Base-by-base conservation (phyloP, 2,113 vertebrate genomes). In the Nothobranchius kuhntae region DNA sequence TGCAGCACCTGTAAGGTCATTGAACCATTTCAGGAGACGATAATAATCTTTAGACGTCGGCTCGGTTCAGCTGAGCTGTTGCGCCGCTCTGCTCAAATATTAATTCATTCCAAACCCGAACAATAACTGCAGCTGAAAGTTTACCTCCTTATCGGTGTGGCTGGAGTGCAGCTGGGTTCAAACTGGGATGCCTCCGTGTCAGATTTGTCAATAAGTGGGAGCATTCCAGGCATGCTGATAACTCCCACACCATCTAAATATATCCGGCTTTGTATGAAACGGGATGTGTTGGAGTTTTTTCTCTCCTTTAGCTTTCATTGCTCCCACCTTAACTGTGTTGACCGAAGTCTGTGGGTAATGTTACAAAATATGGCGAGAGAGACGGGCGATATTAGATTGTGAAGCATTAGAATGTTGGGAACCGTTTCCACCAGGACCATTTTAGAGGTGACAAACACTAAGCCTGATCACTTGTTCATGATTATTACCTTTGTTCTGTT, bases 61-160 rank as follows among this genome's bases (percentile, higher is more conserved):
- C 52, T 54, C 6, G 2, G 40, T 38, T 60, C 45, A 50, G 69
- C 50, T 63, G 17, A 57, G 38, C 59, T 54, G 6, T 55, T 26
- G 52, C 4, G n/a, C 51, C 56, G 63, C 58, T 14, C 65, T 70
- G 51, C 53, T 82, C 46, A 72, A 87, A 83, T 72, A 81, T 85
- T 68, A 72, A 82, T 73, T 53, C 45, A 73, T 73, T 82, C 68
- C 67, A 61, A 51, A 59, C 46, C 53, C 45, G 44, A 79, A 69
- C 54, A 71, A 44, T 65, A 74, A 55, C 60, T 62, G n/a, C 38
- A n/a, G 72, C 58, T 53, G 21, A 80, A 68, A 47, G 48, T 68
- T 59, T 58, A 47, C 68, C 53, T 46, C n/a, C 36, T 74, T 69
- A 76, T 77, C 69, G 35, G 9, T 8, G 1, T 35, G 52, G 26